Conservation (phyloP, 2,888 invertebrate species). For the Unio pictorum region DNA sequence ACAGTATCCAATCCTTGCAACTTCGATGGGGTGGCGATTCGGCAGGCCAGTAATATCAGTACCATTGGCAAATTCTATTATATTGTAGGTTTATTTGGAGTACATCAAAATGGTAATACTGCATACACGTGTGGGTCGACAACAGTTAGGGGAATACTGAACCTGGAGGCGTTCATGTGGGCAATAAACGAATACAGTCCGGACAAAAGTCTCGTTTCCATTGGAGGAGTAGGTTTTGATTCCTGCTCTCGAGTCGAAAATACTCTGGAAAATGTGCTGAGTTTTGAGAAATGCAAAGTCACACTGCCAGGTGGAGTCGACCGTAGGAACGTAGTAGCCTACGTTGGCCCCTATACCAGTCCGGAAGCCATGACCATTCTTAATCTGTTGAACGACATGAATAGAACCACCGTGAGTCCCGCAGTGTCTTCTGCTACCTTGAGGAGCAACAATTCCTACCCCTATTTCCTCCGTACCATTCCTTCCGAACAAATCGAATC, state of each 20-base stretch:
- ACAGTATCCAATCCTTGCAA: slow-evolving; percentile 14
- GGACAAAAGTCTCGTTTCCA: slow-evolving; percentile 16
- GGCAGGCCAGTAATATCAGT: slow-evolving; percentile 3
- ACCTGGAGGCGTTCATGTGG: slow-evolving; percentile 71
- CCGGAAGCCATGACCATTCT: slow-evolving; percentile 44
- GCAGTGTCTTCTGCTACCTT: slow-evolving; percentile 51
- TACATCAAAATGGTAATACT: slow-evolving; percentile 42
- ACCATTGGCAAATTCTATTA: slow-evolving; percentile 43
- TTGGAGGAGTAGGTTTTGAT: slow-evolving; percentile 65
- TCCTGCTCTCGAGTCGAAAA: slow-evolving; percentile 48
- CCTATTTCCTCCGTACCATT: slow-evolving; percentile 54
- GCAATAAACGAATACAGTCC: slow-evolving; percentile 52
- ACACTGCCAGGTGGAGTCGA: slow-evolving; percentile 36
- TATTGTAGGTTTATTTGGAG: slow-evolving; percentile 61
- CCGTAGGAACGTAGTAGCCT: slow-evolving; percentile 53
- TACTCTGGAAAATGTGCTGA: slow-evolving; percentile 51
- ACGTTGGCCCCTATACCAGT: slow-evolving; percentile 59
- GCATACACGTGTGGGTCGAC: slow-evolving; percentile 46
- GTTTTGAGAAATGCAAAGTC: slow-evolving; percentile 57
- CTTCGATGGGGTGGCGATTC: slow-evolving; percentile 33
- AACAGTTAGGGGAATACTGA: slow-evolving; percentile 57
- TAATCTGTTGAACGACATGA: slow-evolving; percentile 73
- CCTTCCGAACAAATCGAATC: slow-evolving; percentile 48
- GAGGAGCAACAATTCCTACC: slow-evolving; percentile 28
- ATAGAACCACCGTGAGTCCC: slow-evolving; percentile 73